A percentile compares a stretch with the other conserved stretches of the same genome.
These are phyloP conservation scores for Nyctereutes procyonoides DNA, from an alignment of 2,113 vertebrate genomes.

Conservation along the genomic window DNA sequence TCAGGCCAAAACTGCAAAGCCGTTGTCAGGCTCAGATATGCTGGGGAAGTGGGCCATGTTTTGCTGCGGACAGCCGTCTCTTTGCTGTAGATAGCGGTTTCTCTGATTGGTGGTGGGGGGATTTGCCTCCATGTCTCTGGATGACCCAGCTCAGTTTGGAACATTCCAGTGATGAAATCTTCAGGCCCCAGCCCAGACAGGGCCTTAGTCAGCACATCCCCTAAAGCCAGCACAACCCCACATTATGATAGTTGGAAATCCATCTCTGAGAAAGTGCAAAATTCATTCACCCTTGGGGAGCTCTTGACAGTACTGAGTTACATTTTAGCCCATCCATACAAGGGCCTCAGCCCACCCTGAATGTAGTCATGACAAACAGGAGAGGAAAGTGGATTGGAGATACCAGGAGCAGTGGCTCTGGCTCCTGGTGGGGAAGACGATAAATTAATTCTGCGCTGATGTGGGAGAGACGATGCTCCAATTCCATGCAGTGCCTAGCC, in stretches of 20 bases:
- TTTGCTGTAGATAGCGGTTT: neutral
- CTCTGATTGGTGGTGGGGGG: too few relatives aligned
- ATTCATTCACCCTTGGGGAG: constrained; percentile 54
- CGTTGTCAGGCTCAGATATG: neutral
- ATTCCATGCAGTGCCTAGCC: neutral
- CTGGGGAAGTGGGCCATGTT: neutral
- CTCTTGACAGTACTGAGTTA: constrained; percentile 8
- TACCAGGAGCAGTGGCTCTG: neutral
- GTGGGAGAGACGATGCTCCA: constrained; percentile 12
- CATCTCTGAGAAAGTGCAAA: neutral
- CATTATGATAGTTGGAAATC: neutral
- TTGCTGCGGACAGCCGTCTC: neutral
- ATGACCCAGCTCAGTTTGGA: neutral
- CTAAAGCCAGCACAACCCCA: neutral
- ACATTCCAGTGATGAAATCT: neutral
- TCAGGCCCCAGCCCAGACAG: neutral
- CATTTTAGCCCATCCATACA: neutral
- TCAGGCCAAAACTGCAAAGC: neutral
- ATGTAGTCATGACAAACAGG: neutral
- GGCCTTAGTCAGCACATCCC: neutral
- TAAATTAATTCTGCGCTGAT: constrained; percentile 64
- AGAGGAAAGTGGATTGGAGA: constrained; percentile 16
- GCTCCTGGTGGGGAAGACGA: neutral
- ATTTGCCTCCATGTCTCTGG: neutral
- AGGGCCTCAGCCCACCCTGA: neutral